These are phyloP conservation scores for Phortica magna DNA, from an alignment of 2,888 invertebrate genomes.

Conservation along the genomic window DNA sequence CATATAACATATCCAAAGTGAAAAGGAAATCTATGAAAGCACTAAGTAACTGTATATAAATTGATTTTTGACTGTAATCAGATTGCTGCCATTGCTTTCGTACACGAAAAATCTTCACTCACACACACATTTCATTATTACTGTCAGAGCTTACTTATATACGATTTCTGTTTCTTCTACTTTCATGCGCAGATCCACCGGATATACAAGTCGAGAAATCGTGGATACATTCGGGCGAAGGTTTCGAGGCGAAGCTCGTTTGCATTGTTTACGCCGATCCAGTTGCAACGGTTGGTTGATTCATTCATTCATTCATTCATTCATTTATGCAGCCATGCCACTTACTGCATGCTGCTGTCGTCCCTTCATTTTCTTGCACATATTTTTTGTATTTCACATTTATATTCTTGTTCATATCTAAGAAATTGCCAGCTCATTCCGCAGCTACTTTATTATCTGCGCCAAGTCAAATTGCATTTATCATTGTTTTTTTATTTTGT, in stretches of 20 bases:
- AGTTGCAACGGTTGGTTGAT: constrained; percentile 81
- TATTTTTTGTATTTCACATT: constrained; percentile 30
- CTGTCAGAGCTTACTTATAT: constrained; percentile 6
- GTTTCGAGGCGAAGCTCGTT: constrained; percentile 83
- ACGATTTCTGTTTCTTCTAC: not conserved
- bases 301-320: constrained; percentile 48
- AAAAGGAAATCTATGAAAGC: constrained; percentile 22
- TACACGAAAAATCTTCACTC: constrained; percentile 42
- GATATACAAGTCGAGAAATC: constrained; percentile 85
- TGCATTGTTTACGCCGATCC: constrained; percentile 85
- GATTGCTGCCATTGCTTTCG: constrained; percentile 48
- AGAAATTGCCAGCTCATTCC: not conserved
- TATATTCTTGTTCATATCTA: not conserved
- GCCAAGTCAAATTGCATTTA: constrained; percentile 16
- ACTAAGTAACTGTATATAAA: constrained; percentile 48
- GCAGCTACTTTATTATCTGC: constrained; percentile 7
- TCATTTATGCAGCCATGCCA: constrained; percentile 34
- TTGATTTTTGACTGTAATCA: constrained; percentile 57
- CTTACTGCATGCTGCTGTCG: constrained; percentile 30
- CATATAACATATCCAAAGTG: no score
- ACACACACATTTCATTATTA: constrained; percentile 1
- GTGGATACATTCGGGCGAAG: constrained; percentile 86
- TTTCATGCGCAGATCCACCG: constrained; percentile 81
- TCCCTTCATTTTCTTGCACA: constrained; percentile 50
- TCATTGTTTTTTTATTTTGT: constrained; percentile 38